Evolutionary conservation across 2,113 vertebrate species (phyloP).

Genomic region (rat (Rattus norvegicus)): DNA sequence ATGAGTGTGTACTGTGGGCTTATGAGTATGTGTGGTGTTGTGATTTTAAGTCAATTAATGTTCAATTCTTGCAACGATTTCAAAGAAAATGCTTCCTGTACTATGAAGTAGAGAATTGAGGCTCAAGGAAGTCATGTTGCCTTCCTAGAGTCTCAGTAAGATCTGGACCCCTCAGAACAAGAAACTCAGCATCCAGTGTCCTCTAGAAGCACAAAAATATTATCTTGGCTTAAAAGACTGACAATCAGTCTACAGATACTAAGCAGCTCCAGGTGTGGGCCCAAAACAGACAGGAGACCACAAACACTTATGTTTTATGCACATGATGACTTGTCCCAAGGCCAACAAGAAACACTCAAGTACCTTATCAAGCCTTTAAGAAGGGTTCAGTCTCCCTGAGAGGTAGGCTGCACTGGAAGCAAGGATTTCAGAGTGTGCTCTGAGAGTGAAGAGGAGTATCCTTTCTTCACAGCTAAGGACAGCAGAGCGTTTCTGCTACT

Average conservation of each 20-base stretch:
- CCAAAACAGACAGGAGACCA: background rate
- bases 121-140: background rate
- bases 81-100: background rate
- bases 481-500: background rate
- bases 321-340: fast-evolving
- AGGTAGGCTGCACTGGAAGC: background rate
- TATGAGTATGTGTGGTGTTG: background rate
- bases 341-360: no score
- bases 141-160: background rate
- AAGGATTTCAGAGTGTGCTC: background rate
- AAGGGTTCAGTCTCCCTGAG: background rate
- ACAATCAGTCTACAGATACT: background rate
- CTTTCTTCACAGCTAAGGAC: background rate
- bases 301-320: fast-evolving
- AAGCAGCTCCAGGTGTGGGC: background rate
- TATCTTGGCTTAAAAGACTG: background rate
- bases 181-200: background rate
- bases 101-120: background rate
- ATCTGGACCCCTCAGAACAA: background rate
- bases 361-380: background rate
- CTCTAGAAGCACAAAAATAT: background rate
- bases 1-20: background rate
- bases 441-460: background rate
- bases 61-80: background rate
- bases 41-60: background rate